Percentiles rank a stretch among this genome's conserved stretches.
phyloP scores from a whole-genome alignment of 2,113 vertebrate genomes.

The Hemiprocne comata region DNA sequence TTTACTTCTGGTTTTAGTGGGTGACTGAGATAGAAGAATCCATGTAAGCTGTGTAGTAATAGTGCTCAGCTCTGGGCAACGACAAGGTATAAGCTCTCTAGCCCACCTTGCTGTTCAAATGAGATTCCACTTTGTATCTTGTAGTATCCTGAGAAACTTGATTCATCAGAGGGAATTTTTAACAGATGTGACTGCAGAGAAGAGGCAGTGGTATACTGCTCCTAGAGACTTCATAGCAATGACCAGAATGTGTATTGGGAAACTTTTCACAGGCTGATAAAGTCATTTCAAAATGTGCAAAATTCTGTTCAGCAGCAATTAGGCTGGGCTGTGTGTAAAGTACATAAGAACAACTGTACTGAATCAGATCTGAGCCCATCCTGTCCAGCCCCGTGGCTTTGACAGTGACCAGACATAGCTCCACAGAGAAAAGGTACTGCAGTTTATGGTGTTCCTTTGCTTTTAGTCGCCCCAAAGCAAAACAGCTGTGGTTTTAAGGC shows the following conservation, averaged over 20 bases:
- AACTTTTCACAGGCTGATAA: neutral
- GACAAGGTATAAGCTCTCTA: neutral
- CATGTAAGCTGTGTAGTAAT: accelerated
- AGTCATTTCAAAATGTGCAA: neutral
- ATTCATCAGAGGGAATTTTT: neutral
- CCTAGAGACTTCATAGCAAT: neutral
- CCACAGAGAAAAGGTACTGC: neutral
- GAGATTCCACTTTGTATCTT: neutral
- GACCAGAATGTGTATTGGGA: neutral
- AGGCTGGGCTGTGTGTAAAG: neutral
- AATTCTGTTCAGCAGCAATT: neutral
- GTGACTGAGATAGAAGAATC: neutral
- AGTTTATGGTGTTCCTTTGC: neutral
- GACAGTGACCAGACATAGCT: neutral
- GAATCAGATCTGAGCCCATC: neutral
- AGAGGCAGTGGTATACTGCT: neutral
- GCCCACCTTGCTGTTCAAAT: neutral
- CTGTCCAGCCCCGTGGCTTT: neutral
- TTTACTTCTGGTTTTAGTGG: neutral
- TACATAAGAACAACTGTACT: neutral
- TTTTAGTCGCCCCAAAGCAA: neutral
- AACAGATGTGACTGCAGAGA: neutral
- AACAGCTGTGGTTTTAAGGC: neutral
- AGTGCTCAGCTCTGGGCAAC: neutral
- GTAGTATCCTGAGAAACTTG: neutral